Evolutionary conservation across 2,797 vertebrate species (phyloP), one percentile per base, ranked within the genome.

Genomic region (Vultur gryphus): DNA sequence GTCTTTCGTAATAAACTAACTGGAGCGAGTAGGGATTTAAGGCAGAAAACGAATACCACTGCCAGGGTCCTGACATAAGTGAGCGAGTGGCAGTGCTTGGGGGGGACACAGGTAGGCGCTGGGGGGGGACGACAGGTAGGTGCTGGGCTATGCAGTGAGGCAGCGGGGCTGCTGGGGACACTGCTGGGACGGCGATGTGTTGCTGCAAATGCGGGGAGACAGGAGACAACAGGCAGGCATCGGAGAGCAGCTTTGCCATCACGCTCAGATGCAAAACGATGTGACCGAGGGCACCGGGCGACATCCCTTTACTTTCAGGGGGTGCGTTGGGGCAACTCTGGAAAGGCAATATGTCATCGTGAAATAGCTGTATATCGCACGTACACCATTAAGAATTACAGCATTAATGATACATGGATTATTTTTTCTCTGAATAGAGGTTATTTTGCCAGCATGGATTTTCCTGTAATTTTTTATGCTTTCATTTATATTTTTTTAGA

Each of bases 191-290:
- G 5, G 69, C 3, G 4, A 35, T 4, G 81, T 33, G 73, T 17
- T 1, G 1, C 72, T 62, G 58, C 72, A 69, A 76, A 72, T 4
- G 35, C 5, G 0, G 65, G 59, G 71, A 95, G 79, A 73, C 90
- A 66, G 82, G n/a, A 80, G 59, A 95, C 41, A 85, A 84, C 39
- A 48, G 61, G 67, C 72, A 76, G 73, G 70, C 75, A 48, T 26
- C 7, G 1, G 25, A 28, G 12, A 72, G 70, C 89, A 41, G 51
- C 73, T 67, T 57, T 79, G 70, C 73, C 48, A 58, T 58, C 64
- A 29, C 0, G 0, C 62, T 93, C 33, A 54, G n/a, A 70, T 12
- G 80, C 65, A 64, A 61, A 90, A 66, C 1, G 2, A 66, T 46
- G 58, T 4, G 70, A 84, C 58, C 1, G 5, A 57, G 79, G 84